A percentile compares a stretch with the other conserved stretches of the same genome.
phyloP scores from a whole-genome alignment of 2,113 vertebrate genomes.

The Bufo bufo region DNA sequence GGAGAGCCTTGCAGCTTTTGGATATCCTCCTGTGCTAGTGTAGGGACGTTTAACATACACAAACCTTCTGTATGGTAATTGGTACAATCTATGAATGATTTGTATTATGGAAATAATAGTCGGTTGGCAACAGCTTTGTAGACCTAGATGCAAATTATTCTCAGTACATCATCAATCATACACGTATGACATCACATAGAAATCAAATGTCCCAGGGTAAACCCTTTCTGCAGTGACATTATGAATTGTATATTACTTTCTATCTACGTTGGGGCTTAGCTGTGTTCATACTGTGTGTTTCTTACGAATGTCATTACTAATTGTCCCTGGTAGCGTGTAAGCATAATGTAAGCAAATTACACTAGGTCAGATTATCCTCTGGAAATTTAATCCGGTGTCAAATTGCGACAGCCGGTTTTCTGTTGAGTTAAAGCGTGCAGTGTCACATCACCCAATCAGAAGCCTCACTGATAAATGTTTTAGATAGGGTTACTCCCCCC shows the following conservation, averaged over 20 bases:
- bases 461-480: neutral
- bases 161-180: neutral
- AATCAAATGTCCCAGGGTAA: neutral
- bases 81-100: neutral
- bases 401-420: conserved; percentile 9
- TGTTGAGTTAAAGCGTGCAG: neutral
- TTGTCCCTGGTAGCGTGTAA: neutral
- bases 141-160: neutral
- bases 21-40: too few species aligned
- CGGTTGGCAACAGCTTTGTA: neutral
- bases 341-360: conserved; percentile 46
- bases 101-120: neutral
- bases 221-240: too few species aligned
- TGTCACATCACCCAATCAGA: neutral
- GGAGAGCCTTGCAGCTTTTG: too few species aligned
- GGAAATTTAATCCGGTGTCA: conserved; percentile 32
- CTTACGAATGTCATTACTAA: neutral
- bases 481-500: neutral
- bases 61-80: neutral
- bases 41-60: too few species aligned
- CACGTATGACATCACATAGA: neutral
- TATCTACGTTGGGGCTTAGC: neutral
- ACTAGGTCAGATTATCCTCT: conserved; percentile 29
- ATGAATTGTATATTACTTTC: neutral
- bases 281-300: neutral